Base-by-base conservation (phyloP, 2,797 vertebrate genomes). In the Limosa lapponica region DNA sequence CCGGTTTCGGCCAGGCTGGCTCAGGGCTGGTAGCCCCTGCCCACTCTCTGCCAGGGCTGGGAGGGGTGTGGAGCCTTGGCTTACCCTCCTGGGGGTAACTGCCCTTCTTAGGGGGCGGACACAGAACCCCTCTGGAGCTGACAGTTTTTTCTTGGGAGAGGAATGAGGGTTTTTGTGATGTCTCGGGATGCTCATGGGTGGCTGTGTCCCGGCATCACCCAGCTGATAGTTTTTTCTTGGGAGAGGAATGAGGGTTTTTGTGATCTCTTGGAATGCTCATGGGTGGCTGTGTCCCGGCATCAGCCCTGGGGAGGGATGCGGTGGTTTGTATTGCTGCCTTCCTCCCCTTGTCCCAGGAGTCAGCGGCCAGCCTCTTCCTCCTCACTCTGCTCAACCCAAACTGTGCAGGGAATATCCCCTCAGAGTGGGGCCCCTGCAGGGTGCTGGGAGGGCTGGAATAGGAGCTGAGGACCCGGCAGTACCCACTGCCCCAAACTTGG, bases 1-100 rank as follows among this genome's bases (percentile, higher is more conserved):
- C 43, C 28, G 2, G 0, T 70, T 89, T 77, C 5, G 17, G 48
- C 37, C 77, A 82, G 86, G 82, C 77, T 71, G 69, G 70, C 46
- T 94, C 1, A 0, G 32, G 73, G 66, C 32, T 82, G n/a, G 80
- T 58, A 82, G 43, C 28, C 66, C 16, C 34, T 62, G 20, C 48
- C 55, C 0, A 0, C 28, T 49, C 59, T 48, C 55, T 0, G 0
- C 25, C 2, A 7, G 52, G n/a, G 41, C n/a, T 43, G 70, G 36
- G 48, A 7, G 4, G 34, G 34, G 37, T 52, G 16, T 59, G 70
- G 46, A 78, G 70, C 58, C 41, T 82, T 69, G 19, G 36, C 36
- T 72, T 78, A 59, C 32, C 10, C 19, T 48, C 25, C 27, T 0
- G 4, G 39, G 58, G 43, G 16, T 58, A 66, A 79, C 43, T 3